Conservation (phyloP, 2,797 vertebrate species). For the Orestias chungarensis region DNA sequence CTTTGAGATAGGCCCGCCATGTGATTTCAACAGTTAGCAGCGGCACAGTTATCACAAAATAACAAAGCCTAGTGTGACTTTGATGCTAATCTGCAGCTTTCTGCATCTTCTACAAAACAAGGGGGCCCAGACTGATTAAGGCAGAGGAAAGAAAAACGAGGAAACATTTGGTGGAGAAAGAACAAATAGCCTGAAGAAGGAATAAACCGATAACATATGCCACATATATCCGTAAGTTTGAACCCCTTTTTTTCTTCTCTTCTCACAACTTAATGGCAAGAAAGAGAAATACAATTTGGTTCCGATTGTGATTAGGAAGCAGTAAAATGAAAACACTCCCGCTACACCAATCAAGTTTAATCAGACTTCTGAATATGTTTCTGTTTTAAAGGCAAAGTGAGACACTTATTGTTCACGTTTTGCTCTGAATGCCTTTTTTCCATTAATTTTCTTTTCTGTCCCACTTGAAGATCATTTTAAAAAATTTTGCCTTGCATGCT, state of each 20-base stretch:
- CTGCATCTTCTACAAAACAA: constrained; percentile 25
- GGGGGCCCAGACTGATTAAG: constrained; percentile 12
- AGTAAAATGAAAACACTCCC: neutral
- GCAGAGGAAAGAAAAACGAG: constrained; percentile 21
- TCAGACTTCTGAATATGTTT: constrained; percentile 6
- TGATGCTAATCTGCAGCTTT: constrained; percentile 41
- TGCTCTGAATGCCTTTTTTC: constrained; percentile 50
- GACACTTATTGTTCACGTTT: constrained; percentile 28
- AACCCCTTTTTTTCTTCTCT: neutral
- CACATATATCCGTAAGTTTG: constrained; percentile 17
- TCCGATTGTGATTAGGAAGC: neutral
- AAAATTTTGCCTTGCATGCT: constrained; percentile 74
- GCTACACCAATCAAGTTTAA: constrained; percentile 6
- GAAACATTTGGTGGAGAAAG: constrained; percentile 1
- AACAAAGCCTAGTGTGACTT: constrained; percentile 43
- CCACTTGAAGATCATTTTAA: constrained; percentile 60
- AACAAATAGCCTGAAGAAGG: constrained; percentile 6
- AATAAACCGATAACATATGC: neutral
- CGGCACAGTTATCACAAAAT: constrained; percentile 51
- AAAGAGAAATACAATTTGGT: neutral
- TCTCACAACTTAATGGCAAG: neutral
- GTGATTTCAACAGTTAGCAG: constrained; percentile 24
- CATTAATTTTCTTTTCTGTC: constrained; percentile 52
- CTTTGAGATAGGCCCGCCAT: constrained; percentile 31
- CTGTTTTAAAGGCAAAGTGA: constrained; percentile 12